These are phyloP conservation scores for Hydra vulgaris DNA, from an alignment of 30 jellyfish, hydroid and myxozoan genomes.

Conservation along the genomic window DNA sequence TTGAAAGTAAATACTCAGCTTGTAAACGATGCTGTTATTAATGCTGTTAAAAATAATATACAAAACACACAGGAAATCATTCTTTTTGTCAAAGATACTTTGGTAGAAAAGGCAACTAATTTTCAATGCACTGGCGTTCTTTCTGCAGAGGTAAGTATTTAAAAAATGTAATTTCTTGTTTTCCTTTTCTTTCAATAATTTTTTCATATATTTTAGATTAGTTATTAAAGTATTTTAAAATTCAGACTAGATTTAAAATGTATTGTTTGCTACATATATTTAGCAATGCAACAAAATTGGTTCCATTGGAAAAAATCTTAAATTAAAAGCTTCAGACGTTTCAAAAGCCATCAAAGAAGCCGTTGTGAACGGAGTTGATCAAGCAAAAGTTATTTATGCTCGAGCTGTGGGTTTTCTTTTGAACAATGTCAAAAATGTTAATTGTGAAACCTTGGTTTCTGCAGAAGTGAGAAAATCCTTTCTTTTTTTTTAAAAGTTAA, in stretches of 20 bases:
- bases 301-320: background rate
- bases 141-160: slow-evolving; percentile 10
- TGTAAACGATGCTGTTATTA: slow-evolving; percentile 21
- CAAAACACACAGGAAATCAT: slow-evolving; percentile 6
- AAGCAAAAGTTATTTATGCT: slow-evolving; percentile 9
- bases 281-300: slow-evolving; percentile 20
- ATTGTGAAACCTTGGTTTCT: slow-evolving; percentile 24
- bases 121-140: slow-evolving; percentile 23
- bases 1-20: slow-evolving; percentile 18
- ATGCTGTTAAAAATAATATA: background rate
- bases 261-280: background rate
- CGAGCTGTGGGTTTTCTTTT: slow-evolving; percentile 5
- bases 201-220: too few species aligned
- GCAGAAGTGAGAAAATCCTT: too few species aligned
- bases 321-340: slow-evolving; percentile 9
- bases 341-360: slow-evolving; percentile 5
- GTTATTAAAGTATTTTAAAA: too few species aligned
- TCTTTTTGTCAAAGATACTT: background rate
- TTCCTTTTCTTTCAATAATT: too few species aligned
- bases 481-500: too few species aligned
- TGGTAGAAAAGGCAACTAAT: slow-evolving; percentile 19
- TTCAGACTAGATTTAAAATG: background rate
- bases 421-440: slow-evolving; percentile 12
- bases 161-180: too few species aligned
- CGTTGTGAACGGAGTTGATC: slow-evolving; percentile 7